Base-by-base conservation (phyloP, 2,888 invertebrate species). In the Drosophila buzzatii region DNA sequence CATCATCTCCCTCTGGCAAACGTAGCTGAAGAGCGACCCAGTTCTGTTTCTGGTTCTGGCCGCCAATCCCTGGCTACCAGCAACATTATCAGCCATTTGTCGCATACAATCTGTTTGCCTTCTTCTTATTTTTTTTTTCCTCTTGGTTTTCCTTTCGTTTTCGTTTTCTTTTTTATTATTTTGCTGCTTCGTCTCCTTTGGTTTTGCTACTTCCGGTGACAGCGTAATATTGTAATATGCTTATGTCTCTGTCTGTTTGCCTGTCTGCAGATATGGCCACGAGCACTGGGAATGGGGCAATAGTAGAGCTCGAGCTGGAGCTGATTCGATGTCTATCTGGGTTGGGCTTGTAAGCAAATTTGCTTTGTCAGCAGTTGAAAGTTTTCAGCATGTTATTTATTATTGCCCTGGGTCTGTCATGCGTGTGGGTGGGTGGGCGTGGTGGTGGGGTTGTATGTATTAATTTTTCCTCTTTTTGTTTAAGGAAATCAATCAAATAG, bases 211-310 rank as follows among this genome's bases (percentile, higher is more conserved):
- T 86, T 90, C 85, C 91, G 91, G 91, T 86, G 91, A 90, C 86
- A 90, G 90, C 90, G 89, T 90, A 89, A 86, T 86, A 86, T 86
- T 90, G 86, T 86, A 90, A 90, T 90, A 90, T 90, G 86, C 91
- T 86, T 86, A 86, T 86, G 90, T 85, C 90, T 89, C 79, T 89
- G 85, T 84, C 79, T 72, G 62, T 76, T 67, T 84, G 74, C 66
- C 59, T 81, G 77, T 81, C 77, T 81, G 68, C 74, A 73, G 82
- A 82, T 76, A 76, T 63, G 69, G 73, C 77, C 67, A 70, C 65
- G 76, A 79, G 64, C 80, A 45, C 67, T 60, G 45, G 39, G 76
- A 53, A 55, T 78, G 44, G 37, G 44, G 35, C 47, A 63, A 73
- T 74, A 59, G 49, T 64, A 61, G 37, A 27, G 23, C 60, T 45